phyloP scores from a whole-genome alignment of 2,888 invertebrate species.

The Heterodera filipjevi region DNA sequence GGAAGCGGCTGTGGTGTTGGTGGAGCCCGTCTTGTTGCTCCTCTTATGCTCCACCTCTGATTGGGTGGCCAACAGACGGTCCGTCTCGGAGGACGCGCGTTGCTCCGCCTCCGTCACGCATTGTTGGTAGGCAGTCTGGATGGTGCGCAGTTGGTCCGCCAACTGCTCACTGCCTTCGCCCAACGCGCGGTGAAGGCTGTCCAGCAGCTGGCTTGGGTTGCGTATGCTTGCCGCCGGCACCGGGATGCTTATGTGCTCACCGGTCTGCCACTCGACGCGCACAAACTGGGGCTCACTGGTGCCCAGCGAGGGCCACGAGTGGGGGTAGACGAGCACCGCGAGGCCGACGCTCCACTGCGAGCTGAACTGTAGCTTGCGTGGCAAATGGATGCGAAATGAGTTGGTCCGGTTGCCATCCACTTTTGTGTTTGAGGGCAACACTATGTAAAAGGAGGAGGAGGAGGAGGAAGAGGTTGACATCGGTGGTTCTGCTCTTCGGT shows the following conservation, averaged over 20 bases:
- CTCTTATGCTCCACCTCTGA: background rate
- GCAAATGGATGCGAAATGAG: conserved; percentile 23
- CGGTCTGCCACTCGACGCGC: conserved; percentile 20
- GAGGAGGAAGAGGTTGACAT: background rate
- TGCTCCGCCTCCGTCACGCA: background rate
- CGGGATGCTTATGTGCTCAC: background rate
- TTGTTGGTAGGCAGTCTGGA: background rate
- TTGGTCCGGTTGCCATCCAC: conserved; percentile 29
- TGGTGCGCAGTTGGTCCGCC: background rate
- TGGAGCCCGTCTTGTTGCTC: background rate
- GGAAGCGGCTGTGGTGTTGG: background rate
- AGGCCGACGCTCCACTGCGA: conserved; percentile 30
- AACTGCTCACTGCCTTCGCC: conserved; percentile 12
- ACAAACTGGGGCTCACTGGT: conserved; percentile 19
- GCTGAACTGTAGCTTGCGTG: conserved; percentile 22
- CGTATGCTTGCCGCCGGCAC: conserved; percentile 7
- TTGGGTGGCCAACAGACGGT: background rate
- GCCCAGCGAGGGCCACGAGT: conserved; percentile 26
- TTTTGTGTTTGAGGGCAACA: conserved; percentile 21
- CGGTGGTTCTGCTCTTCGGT: no score
- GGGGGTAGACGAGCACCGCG: conserved; percentile 27
- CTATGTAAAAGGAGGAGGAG: conserved; percentile 17
- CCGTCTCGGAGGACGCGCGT: background rate
- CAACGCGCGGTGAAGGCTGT: background rate
- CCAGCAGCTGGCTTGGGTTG: background rate